Evolutionary conservation across 2,113 vertebrate species (phyloP), one percentile per base, ranked within the genome.

Genomic region (Myanophis thanlyinensis): DNA sequence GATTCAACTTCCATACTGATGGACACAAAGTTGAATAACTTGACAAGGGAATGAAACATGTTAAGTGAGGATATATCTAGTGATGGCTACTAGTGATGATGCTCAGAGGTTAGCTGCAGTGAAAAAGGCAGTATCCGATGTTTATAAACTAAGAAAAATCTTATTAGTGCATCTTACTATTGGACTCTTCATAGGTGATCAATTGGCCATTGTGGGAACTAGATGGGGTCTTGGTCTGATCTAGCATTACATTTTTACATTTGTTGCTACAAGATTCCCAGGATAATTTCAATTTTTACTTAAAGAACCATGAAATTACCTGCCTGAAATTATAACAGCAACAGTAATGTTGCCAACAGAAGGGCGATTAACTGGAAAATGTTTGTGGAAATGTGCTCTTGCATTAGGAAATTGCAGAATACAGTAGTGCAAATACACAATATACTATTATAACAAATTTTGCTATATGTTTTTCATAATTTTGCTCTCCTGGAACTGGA

Each of bases 401-500:
- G 6, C 35, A 40, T 40, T 40, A 80, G n/a, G 2, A 40, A 80
- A 80, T 20, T 40, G n/a, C 2, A 1, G 6, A 9, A 40, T 40
- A 18, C n/a, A 73, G n/a, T 40, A 20, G n/a, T 73, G n/a, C n/a
- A 40, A 73, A 73, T 73, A 73, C n/a, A 40, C 13, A 73, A 20
- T 35, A 40, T 7, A 40, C 6, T 35, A 73, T 35, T 73, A 40
- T 6, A 20, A 20, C 67, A 73, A 20, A 5, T 40, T 73, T 40
- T 73, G 15, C 67, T 73, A 7, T 40, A 40, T 40, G 67, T 20
- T 73, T 73, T 73, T 20, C 67, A 73, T 73, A 40, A 40, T 73
- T 20, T 73, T 73, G n/a, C n/a, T 40, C n/a, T 73, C 15, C 35
- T 73, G 44, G 52, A 96, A 92, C 22, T 94, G 54, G 93, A 80